Base-by-base conservation (phyloP, 2,113 vertebrate genomes). In the Phalacrocorax carbo region DNA sequence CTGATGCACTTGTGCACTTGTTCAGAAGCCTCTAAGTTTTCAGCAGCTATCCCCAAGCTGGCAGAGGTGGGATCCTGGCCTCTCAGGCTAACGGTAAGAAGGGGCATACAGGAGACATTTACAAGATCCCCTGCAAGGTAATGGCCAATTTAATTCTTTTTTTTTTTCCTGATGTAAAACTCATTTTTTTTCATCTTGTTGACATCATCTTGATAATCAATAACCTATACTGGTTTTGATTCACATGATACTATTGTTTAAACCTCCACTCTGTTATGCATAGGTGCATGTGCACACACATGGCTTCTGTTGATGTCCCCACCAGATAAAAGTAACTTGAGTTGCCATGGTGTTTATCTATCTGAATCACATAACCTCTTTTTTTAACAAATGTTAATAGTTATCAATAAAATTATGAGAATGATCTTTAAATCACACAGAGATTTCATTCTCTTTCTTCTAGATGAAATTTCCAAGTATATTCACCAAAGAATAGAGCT, bases 381-480 rank as follows among this genome's bases (percentile, higher is more conserved):
- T 90, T 93, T 96, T 84, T 97, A 40, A 87, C 73, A 90, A 82
- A 26, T 90, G 82, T 68, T 84, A 91, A 26, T 22, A 48, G 15
- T 77, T n/a, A 89, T 87, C 9, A 82, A 54, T 86, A 71, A 95
- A 92, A 89, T 79, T n/a, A 94, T 29, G 18, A 91, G 77, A 86
- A 73, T 61, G 38, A 58, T 94, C 82, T 93, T 95, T 75, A 95
- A 93, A 92, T 48, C 94, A 91, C 65, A 88, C 60, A 88, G 51
- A 36, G 19, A 71, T 82, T 57, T 22, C 3, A 54, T 40, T 46
- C 32, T 68, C 51, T 86, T 95, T 85, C 46, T 95, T 93, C 69
- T 51, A 93, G 82, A 46, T 73, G 65, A 81, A 82, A 91, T 92
- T 94, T 68, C 46, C 68, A 55, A 26, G 34, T 48, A 77, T 52